phyloP scores from a whole-genome alignment of 2,113 vertebrate genomes.

The Craseonycteris thonglongyai region DNA sequence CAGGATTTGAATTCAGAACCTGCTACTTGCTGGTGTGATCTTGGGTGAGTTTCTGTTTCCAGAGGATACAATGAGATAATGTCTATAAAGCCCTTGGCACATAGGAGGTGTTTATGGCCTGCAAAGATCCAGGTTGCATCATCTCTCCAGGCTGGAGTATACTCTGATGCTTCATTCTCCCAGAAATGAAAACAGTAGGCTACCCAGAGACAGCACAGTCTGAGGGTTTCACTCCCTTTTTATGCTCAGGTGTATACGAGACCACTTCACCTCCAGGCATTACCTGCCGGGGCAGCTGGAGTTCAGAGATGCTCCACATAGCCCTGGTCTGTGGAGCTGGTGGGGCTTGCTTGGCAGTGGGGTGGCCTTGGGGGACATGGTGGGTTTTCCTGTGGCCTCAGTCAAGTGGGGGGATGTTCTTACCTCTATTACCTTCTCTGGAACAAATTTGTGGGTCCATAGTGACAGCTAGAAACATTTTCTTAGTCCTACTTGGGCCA shows the following conservation, averaged over 20 bases:
- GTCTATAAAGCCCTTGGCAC: neutral
- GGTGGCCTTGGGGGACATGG: too few species aligned
- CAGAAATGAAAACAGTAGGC: neutral
- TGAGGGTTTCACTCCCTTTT: neutral
- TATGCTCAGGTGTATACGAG: accelerated
- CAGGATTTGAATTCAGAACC: neutral
- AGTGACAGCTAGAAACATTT: neutral
- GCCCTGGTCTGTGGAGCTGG: neutral
- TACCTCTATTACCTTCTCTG: neutral
- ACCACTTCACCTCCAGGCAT: too few species aligned
- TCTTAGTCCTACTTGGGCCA: neutral
- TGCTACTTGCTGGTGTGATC: neutral
- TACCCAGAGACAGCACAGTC: neutral
- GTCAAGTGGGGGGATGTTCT: neutral
- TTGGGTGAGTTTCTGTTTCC: neutral
- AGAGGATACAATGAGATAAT: neutral
- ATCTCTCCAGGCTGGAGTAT: neutral
- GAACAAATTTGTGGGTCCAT: neutral
- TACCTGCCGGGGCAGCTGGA: accelerated
- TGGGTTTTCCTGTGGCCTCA: neutral
- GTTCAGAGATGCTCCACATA: accelerated
- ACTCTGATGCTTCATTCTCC: neutral
- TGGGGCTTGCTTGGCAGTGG: neutral
- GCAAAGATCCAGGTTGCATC: neutral
- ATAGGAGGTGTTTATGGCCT: neutral